Base-by-base conservation (phyloP, 2,113 vertebrate genomes). In the Sitta europaea region DNA sequence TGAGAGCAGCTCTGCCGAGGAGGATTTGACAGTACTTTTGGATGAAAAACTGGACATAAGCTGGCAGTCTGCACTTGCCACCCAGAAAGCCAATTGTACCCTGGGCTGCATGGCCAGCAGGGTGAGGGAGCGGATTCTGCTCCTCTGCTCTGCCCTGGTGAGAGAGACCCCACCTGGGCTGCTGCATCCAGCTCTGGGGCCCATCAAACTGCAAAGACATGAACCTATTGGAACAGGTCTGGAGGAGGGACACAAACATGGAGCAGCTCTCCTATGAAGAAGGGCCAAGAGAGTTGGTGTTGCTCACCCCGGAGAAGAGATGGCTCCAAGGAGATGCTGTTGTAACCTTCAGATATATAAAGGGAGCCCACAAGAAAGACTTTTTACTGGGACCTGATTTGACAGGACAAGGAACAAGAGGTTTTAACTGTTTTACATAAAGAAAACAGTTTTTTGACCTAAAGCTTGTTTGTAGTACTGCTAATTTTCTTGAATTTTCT, bases 171-270 rank as follows among this genome's bases (percentile, higher is more conserved):
- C 14, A 2, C 38, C n/a, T 15, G 19, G 14, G 47, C 19, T 10
- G 18, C 33, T 53, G 28, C 5, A 2, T 50, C 28, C 31, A 62
- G 14, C 40, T 58, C 40, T 80, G 47, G 20, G 16, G 14, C 15
- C n/a, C 6, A 40, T 15, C 24, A 43, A 6, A 27, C 14, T 24
- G 29, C 33, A 66, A 19, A 11, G 50, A 31, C 17, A 5, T 27
- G 33, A 33, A 70, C 28, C 22, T 51, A 8, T n/a, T 58, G 11
- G n/a, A 72, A 36, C 0, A 0, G 5, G 15, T 31, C 61, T 59
- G 23, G 38, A 43, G 38, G 7, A 67, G 54, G 23, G 21, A 11
- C 28, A 58, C 6, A 5, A 38, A 48, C 27, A 12, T 11, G 21
- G 27, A 43, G 2, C 43, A 43, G 8, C 24, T 68, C 20, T 18